These are phyloP conservation scores for Anthophora plumipes DNA, from an alignment of 2,888 invertebrate genomes.

Conservation along the genomic window DNA sequence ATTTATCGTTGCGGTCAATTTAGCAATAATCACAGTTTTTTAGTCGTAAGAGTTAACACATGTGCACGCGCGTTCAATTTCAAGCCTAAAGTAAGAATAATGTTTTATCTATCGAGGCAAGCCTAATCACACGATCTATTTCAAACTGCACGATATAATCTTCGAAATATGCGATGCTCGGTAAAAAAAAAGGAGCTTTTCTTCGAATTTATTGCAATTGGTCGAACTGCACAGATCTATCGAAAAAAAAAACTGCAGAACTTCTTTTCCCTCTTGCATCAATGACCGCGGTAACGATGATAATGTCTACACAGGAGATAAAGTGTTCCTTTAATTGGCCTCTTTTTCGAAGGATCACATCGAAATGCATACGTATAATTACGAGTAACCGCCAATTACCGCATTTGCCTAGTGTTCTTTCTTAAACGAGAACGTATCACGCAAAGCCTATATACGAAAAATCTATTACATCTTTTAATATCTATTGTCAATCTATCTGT, in stretches of 20 bases:
- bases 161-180: constrained; percentile 45
- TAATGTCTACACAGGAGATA: constrained; percentile 10
- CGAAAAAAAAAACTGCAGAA: constrained; percentile 5
- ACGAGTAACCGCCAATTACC: constrained; percentile 39
- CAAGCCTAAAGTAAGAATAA: constrained; percentile 15
- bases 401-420: constrained; percentile 58
- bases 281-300: background rate
- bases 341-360: constrained; percentile 25
- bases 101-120: background rate
- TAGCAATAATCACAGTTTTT: constrained; percentile 14
- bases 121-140: constrained; percentile 10
- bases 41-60: constrained; percentile 8
- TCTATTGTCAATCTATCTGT: constrained; percentile 44
- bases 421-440: constrained; percentile 55
- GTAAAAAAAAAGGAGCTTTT: constrained; percentile 22
- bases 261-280: constrained; percentile 8
- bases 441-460: constrained; percentile 48
- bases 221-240: constrained; percentile 9
- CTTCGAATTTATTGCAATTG: constrained; percentile 14
- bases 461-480: constrained; percentile 50
- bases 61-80: constrained; percentile 24
- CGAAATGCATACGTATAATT: constrained; percentile 23
- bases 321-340: constrained; percentile 43
- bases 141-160: constrained; percentile 41
- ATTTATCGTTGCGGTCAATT: background rate